Conservation (phyloP, 2,113 vertebrate species). For the Strix aluco region DNA sequence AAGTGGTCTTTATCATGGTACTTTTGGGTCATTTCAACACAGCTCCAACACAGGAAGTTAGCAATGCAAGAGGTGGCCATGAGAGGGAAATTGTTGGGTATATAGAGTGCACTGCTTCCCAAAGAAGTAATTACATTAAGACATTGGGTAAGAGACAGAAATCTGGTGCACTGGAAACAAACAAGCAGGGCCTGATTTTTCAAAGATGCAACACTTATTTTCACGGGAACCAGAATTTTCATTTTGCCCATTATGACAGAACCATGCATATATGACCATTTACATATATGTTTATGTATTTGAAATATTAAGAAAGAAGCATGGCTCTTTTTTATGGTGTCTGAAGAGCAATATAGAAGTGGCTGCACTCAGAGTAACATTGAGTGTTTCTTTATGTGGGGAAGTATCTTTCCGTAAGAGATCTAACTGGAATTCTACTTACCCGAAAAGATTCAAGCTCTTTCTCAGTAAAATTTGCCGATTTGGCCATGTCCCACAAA, state of each 20-base stretch:
- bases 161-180: background rate
- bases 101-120: background rate
- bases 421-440: background rate
- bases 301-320: background rate
- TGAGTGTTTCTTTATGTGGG: background rate
- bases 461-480: constrained; percentile 85
- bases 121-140: background rate
- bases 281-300: background rate
- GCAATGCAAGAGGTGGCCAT: background rate
- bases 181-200: background rate
- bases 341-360: background rate
- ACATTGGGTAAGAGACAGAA: background rate
- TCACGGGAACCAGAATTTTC: background rate
- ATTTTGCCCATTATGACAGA: background rate
- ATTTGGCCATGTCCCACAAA: constrained; percentile 93
- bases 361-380: background rate
- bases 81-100: background rate
- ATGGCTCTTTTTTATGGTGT: background rate
- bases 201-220: background rate
- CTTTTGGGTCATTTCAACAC: background rate
- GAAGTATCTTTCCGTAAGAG: background rate
- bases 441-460: constrained; percentile 96
- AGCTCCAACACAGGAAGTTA: background rate
- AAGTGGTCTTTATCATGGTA: background rate
- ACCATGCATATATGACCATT: background rate